These are phyloP conservation scores for Pemphigus obesinymphae DNA, from an alignment of 1,140 invertebrate genomes.

Conservation along the genomic window DNA sequence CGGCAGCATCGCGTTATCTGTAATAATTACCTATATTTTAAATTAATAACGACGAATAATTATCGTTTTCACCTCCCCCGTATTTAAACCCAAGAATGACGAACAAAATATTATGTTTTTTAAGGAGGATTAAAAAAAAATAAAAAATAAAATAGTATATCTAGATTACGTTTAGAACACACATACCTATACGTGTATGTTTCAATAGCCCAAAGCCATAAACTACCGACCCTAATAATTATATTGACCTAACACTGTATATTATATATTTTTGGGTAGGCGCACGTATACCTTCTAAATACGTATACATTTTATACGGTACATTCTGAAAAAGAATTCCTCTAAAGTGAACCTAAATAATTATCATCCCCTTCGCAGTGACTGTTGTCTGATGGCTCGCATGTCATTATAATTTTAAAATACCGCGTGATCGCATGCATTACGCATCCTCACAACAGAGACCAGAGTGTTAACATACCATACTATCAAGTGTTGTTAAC, in stretches of 20 bases:
- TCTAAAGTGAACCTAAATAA: conserved; percentile 10
- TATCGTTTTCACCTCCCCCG: no score
- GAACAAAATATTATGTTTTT: background rate
- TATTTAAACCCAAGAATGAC: no score
- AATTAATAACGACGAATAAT: no score
- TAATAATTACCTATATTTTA: no score
- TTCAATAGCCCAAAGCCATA: conserved; percentile 14
- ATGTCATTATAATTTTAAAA: conserved; percentile 12
- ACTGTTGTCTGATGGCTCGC: background rate
- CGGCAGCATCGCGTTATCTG: no score
- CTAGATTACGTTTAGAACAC: background rate
- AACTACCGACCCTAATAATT: conserved; percentile 33
- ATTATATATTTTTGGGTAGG: background rate
- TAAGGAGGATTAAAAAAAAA: background rate
- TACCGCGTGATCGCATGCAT: background rate
- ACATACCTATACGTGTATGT: background rate
- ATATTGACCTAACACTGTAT: background rate
- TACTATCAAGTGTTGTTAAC: no score
- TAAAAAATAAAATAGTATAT: background rate
- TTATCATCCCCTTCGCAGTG: conserved; percentile 28
- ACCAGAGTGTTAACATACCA: no score
- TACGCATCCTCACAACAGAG: background rate
- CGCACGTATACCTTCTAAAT: background rate
- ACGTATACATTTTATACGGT: background rate
- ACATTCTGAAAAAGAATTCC: conserved; percentile 14